Percentiles rank a stretch among this genome's conserved stretches.
These are phyloP conservation scores for Myotis davidii DNA, from an alignment of 2,113 vertebrate genomes.

Conservation along the genomic window DNA sequence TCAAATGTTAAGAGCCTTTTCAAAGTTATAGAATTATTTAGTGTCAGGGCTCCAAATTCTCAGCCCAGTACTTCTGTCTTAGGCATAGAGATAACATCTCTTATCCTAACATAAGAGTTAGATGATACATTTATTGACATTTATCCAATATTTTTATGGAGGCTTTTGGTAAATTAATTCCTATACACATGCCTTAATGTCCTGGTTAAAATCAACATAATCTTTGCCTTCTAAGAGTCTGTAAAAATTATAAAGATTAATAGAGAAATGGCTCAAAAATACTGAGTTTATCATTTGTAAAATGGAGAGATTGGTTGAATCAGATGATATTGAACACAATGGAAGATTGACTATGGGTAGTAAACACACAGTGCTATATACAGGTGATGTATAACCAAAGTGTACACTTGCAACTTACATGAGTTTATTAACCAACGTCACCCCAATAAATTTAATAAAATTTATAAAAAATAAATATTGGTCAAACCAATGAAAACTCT, in stretches of 20 bases:
- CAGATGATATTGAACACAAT: background rate
- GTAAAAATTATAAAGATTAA: background rate
- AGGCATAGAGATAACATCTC: background rate
- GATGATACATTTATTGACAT: background rate
- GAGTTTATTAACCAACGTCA: background rate
- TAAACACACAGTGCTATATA: background rate
- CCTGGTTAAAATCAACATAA: background rate
- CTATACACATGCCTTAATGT: background rate
- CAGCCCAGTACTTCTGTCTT: background rate
- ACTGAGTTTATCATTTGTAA: background rate
- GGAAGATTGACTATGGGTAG: background rate
- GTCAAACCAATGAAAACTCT: background rate
- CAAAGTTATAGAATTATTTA: background rate
- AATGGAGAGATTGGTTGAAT: background rate
- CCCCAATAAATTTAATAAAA: background rate
- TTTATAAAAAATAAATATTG: slow-evolving; percentile 5
- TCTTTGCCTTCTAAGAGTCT: background rate
- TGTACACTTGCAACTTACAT: background rate
- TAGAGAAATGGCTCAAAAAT: background rate
- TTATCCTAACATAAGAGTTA: background rate
- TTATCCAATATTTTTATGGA: background rate
- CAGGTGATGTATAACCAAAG: background rate
- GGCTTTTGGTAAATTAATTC: background rate
- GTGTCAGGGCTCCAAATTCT: background rate
- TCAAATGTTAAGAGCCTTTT: background rate